Evolutionary conservation across 2,797 vertebrate species (phyloP), one percentile per base, ranked within the genome.

Genomic region (Danio aesculapii): DNA sequence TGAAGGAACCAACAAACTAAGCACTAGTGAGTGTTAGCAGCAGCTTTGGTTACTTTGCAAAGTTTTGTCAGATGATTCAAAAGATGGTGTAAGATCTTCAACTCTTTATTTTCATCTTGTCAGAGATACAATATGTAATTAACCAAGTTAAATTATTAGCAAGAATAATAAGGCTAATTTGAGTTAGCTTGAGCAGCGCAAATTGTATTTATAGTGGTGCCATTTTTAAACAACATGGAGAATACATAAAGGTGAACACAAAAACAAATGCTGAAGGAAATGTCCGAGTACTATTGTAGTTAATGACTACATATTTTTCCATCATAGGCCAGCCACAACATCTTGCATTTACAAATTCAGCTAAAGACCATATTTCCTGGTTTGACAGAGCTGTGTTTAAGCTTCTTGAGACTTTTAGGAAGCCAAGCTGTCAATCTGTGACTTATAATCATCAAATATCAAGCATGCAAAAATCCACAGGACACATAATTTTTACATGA

Each of bases 351-450:
- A 12, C 49, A 8, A 16, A 55, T 43, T 53, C 17, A 43, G 14
- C 67, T 52, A 52, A n/a, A 10, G 3, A 8, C 14, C 14, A 41
- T 17, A 17, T 55, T 44, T 44, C 17, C 62, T 66, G 61, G 6
- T 14, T 76, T 66, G 4, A 55, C 14, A 55, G 61, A 57, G 52
- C 12, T 53, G 49, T 75, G 30, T 53, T 64, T 30, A 64, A 30
- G 62, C 14, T 30, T 67, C 21, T 57, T 10, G 11, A 6, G 62
- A 44, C 14, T 8, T n/a, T 52, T 41, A 6, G 1, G 39, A 52
- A 64, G n/a, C 17, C 17, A 11, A 77, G 50, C 41, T 77, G 63
- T 47, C 75, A 47, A 21, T 77, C 75, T 55, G 2, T 57, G 17
- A 30, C 17, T 66, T 12, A 41, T 16, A 55, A 66, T 66, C 43